These are phyloP conservation scores for Philonicus albiceps DNA, from an alignment of 2,888 invertebrate genomes.

Conservation along the genomic window DNA sequence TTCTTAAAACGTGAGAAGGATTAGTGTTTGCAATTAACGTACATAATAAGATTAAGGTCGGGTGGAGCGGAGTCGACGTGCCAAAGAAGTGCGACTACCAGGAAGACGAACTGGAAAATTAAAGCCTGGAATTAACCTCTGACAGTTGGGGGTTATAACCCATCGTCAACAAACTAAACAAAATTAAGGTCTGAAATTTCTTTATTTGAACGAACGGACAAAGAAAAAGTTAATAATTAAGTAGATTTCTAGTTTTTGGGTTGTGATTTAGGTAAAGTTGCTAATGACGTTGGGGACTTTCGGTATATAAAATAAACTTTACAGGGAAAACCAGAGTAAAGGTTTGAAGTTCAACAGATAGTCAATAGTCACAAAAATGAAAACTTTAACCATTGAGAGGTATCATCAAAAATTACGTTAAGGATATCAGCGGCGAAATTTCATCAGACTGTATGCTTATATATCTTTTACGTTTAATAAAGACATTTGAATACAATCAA, in stretches of 20 bases:
- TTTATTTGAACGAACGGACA: background rate
- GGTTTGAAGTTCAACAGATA: too few species aligned
- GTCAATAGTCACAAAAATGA: too few species aligned
- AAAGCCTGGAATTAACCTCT: background rate
- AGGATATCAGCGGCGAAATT: too few species aligned
- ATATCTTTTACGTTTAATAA: too few species aligned
- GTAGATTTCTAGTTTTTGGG: background rate
- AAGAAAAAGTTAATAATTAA: background rate
- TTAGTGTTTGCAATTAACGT: conserved; percentile 31
- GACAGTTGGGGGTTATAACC: background rate
- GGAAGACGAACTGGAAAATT: background rate
- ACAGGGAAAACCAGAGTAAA: background rate
- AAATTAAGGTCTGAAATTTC: background rate
- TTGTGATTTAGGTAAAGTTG: background rate
- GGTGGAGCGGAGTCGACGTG: background rate
- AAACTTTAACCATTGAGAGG: too few species aligned
- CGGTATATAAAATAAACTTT: background rate
- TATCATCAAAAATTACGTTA: too few species aligned
- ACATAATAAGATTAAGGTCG: conserved; percentile 22
- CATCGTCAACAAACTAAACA: background rate
- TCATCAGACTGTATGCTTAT: too few species aligned
- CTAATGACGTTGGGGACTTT: background rate
- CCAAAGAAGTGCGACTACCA: background rate
- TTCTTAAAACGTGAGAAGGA: conserved; percentile 34
- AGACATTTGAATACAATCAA: too few species aligned